A percentile compares a stretch with the other conserved stretches of the same genome.
These are phyloP conservation scores for Furnarius figulus DNA, from an alignment of 2,113 vertebrate genomes.

Conservation along the genomic window DNA sequence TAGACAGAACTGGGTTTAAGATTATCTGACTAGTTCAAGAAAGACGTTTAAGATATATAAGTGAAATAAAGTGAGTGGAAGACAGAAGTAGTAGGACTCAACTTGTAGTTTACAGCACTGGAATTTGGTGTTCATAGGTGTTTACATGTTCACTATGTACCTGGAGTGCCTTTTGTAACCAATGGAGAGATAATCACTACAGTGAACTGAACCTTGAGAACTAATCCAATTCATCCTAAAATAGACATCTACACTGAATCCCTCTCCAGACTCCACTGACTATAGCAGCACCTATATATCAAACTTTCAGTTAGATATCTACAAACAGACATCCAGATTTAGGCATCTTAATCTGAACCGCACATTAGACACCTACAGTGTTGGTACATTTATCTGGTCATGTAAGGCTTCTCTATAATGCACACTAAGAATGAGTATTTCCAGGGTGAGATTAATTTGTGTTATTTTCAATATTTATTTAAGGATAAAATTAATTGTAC, in stretches of 20 bases:
- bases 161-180: not conserved
- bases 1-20: not conserved
- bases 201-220: not conserved
- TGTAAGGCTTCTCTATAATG: not conserved
- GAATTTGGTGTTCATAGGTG: not conserved
- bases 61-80: not conserved
- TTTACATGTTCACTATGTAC: not conserved
- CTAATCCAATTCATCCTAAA: not conserved
- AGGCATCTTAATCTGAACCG: not conserved
- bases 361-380: not conserved
- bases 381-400: not conserved
- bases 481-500: not conserved
- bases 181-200: not conserved
- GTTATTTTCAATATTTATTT: not conserved
- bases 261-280: not conserved
- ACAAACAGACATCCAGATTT: not conserved
- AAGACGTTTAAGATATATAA: not conserved
- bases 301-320: not conserved
- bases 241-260: not conserved
- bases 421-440: not conserved
- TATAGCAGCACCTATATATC: not conserved
- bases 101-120: not conserved
- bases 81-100: not conserved
- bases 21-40: not conserved
- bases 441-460: not conserved